phyloP scores from a whole-genome alignment of 2,113 vertebrate species.

The Catagonus wagneri region DNA sequence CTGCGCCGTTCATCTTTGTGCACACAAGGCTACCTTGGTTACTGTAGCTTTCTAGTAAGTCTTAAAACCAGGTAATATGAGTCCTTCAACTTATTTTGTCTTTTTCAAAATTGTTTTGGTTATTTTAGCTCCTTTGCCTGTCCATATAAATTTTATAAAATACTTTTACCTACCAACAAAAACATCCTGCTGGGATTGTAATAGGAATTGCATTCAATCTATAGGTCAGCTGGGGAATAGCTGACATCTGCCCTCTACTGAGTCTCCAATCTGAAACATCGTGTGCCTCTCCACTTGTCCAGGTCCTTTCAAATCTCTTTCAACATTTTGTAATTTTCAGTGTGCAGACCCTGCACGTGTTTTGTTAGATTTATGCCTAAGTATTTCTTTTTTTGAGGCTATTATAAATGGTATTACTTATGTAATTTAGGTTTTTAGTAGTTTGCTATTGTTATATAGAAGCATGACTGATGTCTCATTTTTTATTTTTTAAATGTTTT shows the following conservation, averaged over 20 bases:
- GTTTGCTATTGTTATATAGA: background rate
- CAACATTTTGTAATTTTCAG: background rate
- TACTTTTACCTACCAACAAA: background rate
- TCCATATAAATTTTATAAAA: background rate
- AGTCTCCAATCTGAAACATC: background rate
- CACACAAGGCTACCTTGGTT: background rate
- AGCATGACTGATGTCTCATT: background rate
- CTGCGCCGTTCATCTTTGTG: background rate
- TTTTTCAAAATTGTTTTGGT: background rate
- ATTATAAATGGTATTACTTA: background rate
- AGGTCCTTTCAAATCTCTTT: background rate
- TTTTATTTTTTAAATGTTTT: no score
- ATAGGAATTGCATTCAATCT: background rate
- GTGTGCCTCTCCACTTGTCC: background rate
- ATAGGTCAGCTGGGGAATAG: background rate
- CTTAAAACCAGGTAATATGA: background rate
- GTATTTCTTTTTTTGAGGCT: constrained; percentile 13
- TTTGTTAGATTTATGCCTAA: background rate
- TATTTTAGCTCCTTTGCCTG: background rate
- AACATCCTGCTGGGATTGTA: background rate
- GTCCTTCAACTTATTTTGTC: background rate
- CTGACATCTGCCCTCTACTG: background rate
- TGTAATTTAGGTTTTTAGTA: background rate
- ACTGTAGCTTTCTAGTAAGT: background rate
- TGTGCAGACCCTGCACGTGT: background rate